Conservation (phyloP, 2,113 vertebrate genomes). For the Pitta sordida region DNA sequence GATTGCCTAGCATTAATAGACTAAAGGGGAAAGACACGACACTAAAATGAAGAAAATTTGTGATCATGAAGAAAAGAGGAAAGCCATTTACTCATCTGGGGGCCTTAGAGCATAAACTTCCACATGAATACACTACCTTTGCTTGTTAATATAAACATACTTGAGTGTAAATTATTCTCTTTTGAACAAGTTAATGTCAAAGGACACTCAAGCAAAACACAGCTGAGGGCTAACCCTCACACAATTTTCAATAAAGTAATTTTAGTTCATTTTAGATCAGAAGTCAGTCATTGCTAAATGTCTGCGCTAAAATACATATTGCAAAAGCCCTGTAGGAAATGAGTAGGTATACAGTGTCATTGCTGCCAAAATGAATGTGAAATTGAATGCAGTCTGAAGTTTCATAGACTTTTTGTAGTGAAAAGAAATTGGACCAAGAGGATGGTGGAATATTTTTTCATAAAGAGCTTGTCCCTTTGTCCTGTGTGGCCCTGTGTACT, state of each 20-base stretch:
- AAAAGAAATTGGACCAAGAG: conserved; percentile 6
- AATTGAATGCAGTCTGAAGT: conserved; percentile 1
- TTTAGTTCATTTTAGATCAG: conserved; percentile 43
- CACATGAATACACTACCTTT: not conserved
- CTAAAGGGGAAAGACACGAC: not conserved
- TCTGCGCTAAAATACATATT: conserved; percentile 15
- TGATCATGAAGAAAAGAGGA: not conserved
- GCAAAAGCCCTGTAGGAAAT: conserved; percentile 47
- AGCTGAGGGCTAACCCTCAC: not conserved
- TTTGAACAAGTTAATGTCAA: not conserved
- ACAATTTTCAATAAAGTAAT: not conserved
- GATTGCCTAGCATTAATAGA: not conserved
- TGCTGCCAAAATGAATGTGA: conserved; percentile 38
- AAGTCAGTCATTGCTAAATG: conserved; percentile 14
- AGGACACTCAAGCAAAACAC: not conserved
- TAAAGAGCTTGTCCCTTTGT: not conserved
- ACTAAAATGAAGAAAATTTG: not conserved
- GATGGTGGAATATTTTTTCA: not conserved
- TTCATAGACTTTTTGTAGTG: not conserved
- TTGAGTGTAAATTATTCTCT: not conserved
- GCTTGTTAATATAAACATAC: not conserved
- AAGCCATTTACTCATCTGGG: not conserved
- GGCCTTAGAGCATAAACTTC: not conserved
- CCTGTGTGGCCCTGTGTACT: not conserved
- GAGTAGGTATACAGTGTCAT: conserved; percentile 2